Conservation (phyloP, 2,888 invertebrate genomes). For the Cinara cedri region DNA sequence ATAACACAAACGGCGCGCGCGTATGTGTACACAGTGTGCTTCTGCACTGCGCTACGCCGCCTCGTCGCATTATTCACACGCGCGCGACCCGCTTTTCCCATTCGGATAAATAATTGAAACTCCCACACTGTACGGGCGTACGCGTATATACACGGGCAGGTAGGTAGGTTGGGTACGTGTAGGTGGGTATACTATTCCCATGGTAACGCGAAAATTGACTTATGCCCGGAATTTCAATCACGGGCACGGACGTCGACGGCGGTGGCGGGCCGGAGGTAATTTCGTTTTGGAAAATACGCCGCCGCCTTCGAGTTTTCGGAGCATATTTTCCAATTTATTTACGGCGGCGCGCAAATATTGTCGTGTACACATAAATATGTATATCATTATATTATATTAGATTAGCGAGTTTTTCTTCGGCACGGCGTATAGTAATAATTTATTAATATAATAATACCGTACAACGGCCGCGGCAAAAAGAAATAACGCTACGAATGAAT, state of each 20-base stretch:
- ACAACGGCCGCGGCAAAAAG: conserved; percentile 1
- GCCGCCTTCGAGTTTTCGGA: conserved; percentile 4
- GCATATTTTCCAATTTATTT: conserved; percentile 42
- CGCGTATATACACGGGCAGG: no score
- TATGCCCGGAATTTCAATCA: conserved; percentile 47
- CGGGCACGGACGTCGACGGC: no score
- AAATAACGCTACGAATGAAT: conserved; percentile 45
- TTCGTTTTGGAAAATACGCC: conserved; percentile 11
- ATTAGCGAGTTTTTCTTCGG: conserved; percentile 41
- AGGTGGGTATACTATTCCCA: no score
- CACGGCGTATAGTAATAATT: conserved; percentile 15
- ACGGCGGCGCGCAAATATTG: background rate
- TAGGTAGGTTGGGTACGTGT: no score
- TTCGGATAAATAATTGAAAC: conserved; percentile 48
- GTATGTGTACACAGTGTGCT: no score
- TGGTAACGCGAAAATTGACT: conserved; percentile 48
- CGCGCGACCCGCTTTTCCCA: conserved; percentile 20
- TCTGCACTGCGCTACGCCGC: background rate
- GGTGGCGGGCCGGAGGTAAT: conserved; percentile 10
- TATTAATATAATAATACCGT: conserved; percentile 30
- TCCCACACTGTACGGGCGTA: background rate
- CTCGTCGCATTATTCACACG: conserved; percentile 14
- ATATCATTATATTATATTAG: conserved; percentile 32
- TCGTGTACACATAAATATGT: no score
- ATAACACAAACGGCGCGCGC: background rate